Percentiles rank a stretch among this genome's conserved stretches.
Conservation (phyloP, 1,140 invertebrate species). For the Scaptomyza pallida region DNA sequence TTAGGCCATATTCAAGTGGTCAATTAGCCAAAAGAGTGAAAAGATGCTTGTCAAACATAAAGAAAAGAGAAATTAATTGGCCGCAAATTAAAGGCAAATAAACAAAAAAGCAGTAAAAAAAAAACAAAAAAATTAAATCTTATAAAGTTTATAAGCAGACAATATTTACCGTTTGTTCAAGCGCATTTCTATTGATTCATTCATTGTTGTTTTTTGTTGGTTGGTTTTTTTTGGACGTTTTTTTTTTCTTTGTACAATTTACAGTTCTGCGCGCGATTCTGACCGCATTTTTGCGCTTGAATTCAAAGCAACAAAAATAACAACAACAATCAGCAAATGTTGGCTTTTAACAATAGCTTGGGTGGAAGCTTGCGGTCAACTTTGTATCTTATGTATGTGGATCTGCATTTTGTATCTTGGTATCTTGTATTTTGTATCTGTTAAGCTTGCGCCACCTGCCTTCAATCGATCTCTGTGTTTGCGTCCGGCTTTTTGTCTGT, state of each 20-base stretch:
- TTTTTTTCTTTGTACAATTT: conserved; percentile 61
- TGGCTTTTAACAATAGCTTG: conserved; percentile 17
- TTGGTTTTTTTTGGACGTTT: neutral
- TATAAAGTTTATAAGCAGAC: conserved; percentile 48
- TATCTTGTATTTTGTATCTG: conserved; percentile 8
- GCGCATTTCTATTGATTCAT: conserved; percentile 42
- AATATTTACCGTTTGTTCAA: conserved; percentile 62
- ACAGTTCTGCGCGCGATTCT: conserved; percentile 72
- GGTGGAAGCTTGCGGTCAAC: conserved; percentile 11
- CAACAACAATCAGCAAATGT: conserved; percentile 18
- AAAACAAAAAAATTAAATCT: conserved; percentile 4
- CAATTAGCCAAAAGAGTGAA: conserved; percentile 39
- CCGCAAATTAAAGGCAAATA: conserved; percentile 71
- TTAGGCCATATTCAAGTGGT: neutral
- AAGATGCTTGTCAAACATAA: conserved; percentile 25
- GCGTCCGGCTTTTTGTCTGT: neutral
- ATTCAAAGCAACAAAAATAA: conserved; percentile 18
- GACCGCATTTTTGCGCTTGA: conserved; percentile 76
- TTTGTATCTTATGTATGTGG: too few species aligned
- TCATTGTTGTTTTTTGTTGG: conserved; percentile 15
- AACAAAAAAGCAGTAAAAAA: conserved; percentile 21
- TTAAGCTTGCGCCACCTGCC: conserved; percentile 11
- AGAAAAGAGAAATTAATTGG: conserved; percentile 77
- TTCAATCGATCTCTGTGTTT: conserved; percentile 15
- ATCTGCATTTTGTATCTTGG: conserved; percentile 10